Percentiles rank a stretch among this genome's conserved stretches.
phyloP scores from a whole-genome alignment of 1,140 invertebrate species.

The Drosophila gunungcola region DNA sequence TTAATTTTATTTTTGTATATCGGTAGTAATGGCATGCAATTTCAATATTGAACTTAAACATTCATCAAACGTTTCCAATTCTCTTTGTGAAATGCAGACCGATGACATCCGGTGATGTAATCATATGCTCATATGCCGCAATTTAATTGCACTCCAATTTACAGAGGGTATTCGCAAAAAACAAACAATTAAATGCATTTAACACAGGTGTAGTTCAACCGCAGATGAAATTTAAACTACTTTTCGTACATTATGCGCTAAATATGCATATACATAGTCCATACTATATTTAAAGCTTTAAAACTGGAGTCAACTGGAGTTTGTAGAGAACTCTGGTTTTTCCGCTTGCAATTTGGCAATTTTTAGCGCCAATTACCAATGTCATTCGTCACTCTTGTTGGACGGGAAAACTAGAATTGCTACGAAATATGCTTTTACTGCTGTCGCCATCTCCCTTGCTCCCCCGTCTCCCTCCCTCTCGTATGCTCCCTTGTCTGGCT shows the following conservation, averaged over 20 bases:
- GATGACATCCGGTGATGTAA: constrained; percentile 20
- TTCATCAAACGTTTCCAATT: constrained; percentile 12
- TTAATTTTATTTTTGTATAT: not conserved
- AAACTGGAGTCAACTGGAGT: not conserved
- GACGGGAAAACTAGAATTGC: not conserved
- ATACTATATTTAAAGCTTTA: constrained; percentile 39
- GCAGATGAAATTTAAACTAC: constrained; percentile 25
- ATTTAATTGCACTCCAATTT: constrained; percentile 15
- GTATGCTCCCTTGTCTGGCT: constrained; percentile 27
- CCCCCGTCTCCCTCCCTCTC: not conserved
- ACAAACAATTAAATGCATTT: constrained; percentile 41
- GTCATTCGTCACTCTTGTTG: constrained; percentile 58
- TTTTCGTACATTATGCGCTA: constrained; percentile 3
- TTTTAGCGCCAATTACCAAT: constrained; percentile 70
- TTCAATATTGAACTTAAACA: constrained; percentile 2
- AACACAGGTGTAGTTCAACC: constrained; percentile 22
- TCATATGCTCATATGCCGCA: constrained; percentile 25
- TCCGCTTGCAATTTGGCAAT: constrained; percentile 53
- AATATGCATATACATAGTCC: not conserved
- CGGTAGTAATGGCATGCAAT: not conserved
- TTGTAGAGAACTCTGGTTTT: constrained; percentile 5
- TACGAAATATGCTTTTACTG: constrained; percentile 13
- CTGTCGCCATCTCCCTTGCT: not conserved
- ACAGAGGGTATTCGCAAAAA: constrained; percentile 13
- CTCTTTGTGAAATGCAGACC: constrained; percentile 1